Conservation (phyloP, 1,140 invertebrate genomes). For the Caenorhabditis remanei region DNA sequence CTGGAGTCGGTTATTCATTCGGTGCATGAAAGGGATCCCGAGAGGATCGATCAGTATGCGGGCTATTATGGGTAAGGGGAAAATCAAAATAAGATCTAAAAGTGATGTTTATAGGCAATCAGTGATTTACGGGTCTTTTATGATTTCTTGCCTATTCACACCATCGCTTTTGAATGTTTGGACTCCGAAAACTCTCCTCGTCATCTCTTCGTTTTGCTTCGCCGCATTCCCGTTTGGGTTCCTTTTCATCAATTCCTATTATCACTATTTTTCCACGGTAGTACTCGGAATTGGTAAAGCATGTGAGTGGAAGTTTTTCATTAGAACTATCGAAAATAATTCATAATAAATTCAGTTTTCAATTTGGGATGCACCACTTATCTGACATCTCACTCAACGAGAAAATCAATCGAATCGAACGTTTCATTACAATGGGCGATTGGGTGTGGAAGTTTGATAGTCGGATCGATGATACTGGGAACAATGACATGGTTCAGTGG, state of each 20-base stretch:
- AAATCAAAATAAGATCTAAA: neutral
- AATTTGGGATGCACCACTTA: neutral
- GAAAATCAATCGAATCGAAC: constrained; percentile 33
- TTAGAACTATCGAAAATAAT: neutral
- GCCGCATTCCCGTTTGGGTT: neutral
- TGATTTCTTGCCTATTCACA: neutral
- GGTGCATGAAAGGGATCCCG: constrained; percentile 11
- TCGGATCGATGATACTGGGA: neutral
- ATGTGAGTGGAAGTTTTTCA: neutral
- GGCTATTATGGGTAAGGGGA: constrained; percentile 54
- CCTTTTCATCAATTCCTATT: constrained; percentile 10
- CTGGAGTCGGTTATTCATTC: constrained; percentile 55
- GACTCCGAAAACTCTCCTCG: neutral
- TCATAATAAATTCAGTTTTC: neutral
- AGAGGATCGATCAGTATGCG: constrained; percentile 4
- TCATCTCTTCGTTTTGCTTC: neutral
- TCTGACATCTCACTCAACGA: constrained; percentile 12
- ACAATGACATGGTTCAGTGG: constrained; percentile 15
- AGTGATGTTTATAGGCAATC: constrained; percentile 29
- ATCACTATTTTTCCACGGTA: neutral
- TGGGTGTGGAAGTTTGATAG: neutral
- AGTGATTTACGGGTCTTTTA: neutral
- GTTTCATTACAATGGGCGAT: constrained; percentile 14
- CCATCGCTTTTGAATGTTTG: neutral
- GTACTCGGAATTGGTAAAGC: neutral